A percentile compares a stretch with the other conserved stretches of the same genome.
Conservation (phyloP, 2,113 vertebrate genomes). For the Notothenia rossii region DNA sequence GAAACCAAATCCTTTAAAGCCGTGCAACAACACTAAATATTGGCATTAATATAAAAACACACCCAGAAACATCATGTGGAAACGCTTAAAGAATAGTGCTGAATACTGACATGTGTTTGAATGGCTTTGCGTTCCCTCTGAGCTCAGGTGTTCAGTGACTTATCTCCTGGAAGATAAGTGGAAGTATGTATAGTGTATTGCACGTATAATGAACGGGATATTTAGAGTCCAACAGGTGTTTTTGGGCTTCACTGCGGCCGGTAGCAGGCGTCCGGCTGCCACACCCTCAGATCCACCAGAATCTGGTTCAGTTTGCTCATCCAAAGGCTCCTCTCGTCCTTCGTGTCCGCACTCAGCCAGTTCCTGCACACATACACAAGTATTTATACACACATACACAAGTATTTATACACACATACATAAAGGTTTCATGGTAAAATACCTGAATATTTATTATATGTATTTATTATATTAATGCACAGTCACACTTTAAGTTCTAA, state of each 20-base stretch:
- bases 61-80: conserved; percentile 1
- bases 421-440: too few species aligned
- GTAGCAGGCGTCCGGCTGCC: conserved; percentile 93
- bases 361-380: conserved; percentile 82
- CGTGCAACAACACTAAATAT: conserved; percentile 17
- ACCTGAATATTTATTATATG: too few species aligned
- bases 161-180: conserved; percentile 35
- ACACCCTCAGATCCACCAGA: conserved; percentile 93
- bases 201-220: neutral
- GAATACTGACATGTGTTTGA: conserved; percentile 61
- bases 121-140: conserved; percentile 70
- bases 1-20: conserved; percentile 51
- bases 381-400: too few species aligned
- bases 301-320: conserved; percentile 97
- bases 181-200: conserved; percentile 33
- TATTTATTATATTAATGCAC: too few species aligned
- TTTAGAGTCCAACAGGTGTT: conserved; percentile 22
- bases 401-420: too few species aligned
- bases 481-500: too few species aligned
- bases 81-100: conserved; percentile 40
- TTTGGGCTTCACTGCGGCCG: neutral
- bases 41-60: conserved; percentile 1
- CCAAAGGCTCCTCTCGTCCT: conserved; percentile 96
- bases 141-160: conserved; percentile 1
- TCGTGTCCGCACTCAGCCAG: conserved; percentile 98